Evolutionary conservation across 2,113 vertebrate species (phyloP).

Genomic region (Uropsilus gracilis): DNA sequence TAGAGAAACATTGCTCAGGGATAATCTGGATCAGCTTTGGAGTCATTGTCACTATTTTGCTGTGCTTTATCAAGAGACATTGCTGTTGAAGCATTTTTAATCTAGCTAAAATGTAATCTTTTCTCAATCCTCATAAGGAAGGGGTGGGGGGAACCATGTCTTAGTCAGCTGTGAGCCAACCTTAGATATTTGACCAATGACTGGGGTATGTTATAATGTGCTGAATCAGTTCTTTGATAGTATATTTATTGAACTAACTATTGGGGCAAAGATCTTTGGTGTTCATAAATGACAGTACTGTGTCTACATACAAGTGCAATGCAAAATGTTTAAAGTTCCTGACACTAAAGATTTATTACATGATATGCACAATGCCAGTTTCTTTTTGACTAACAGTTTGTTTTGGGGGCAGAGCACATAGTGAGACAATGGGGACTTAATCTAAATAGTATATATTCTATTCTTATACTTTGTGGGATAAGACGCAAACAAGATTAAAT

Average conservation of each 20-base stretch:
- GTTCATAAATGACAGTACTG: background rate
- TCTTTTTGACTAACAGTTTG: background rate
- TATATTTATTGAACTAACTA: background rate
- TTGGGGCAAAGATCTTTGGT: background rate
- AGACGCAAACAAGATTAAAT: background rate
- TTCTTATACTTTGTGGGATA: background rate
- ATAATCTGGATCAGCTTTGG: background rate
- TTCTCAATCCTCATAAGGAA: background rate
- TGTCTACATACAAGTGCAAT: background rate
- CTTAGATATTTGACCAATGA: background rate
- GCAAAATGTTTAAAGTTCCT: background rate
- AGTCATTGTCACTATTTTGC: background rate
- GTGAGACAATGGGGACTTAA: background rate
- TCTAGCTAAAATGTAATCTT: background rate
- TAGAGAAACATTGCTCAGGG: background rate
- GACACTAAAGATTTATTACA: background rate
- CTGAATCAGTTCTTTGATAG: slow-evolving; percentile 8
- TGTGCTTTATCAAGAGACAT: background rate
- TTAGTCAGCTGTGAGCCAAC: background rate
- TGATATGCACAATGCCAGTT: background rate
- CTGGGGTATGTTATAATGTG: background rate
- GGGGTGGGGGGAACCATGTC: background rate
- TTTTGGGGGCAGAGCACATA: background rate
- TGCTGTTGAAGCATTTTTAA: slow-evolving; percentile 1
- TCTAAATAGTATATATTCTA: background rate